A percentile compares a stretch with the other conserved stretches of the same genome.
Conservation (phyloP, 2,888 invertebrate genomes). For the Xestia ashworthii region DNA sequence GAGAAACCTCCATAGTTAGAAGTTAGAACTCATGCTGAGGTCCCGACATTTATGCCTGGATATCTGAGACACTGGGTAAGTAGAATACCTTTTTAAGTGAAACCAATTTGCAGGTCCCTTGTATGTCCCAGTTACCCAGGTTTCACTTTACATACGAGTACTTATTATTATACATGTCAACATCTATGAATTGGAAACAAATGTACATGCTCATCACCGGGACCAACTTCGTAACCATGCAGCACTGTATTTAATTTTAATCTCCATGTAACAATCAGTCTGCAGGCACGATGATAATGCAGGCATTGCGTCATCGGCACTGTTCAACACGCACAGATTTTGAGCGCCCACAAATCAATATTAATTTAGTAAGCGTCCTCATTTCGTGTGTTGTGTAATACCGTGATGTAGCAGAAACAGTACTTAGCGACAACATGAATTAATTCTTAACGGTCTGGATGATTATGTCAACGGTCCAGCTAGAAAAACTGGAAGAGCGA, state of each 20-base stretch:
- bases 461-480: conserved; percentile 5
- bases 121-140: too few species aligned
- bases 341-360: conserved; percentile 54
- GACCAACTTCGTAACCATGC: not conserved
- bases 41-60: too few species aligned
- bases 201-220: too few species aligned
- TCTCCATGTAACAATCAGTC: not conserved
- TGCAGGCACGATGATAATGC: not conserved
- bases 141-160: too few species aligned
- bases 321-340: conserved; percentile 27
- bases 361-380: conserved; percentile 53
- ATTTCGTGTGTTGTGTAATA: conserved; percentile 42
- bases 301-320: not conserved
- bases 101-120: too few species aligned
- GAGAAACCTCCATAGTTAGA: too few species aligned
- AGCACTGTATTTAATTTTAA: not conserved
- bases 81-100: too few species aligned
- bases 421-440: conserved; percentile 9
- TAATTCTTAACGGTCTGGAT: conserved; percentile 1
- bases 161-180: too few species aligned
- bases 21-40: too few species aligned
- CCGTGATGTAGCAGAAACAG: conserved; percentile 31
- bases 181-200: too few species aligned
- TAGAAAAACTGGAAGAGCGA: not conserved
- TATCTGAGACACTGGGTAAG: too few species aligned